phyloP scores from a whole-genome alignment of 2,888 invertebrate genomes.

The Papilio protenor region DNA sequence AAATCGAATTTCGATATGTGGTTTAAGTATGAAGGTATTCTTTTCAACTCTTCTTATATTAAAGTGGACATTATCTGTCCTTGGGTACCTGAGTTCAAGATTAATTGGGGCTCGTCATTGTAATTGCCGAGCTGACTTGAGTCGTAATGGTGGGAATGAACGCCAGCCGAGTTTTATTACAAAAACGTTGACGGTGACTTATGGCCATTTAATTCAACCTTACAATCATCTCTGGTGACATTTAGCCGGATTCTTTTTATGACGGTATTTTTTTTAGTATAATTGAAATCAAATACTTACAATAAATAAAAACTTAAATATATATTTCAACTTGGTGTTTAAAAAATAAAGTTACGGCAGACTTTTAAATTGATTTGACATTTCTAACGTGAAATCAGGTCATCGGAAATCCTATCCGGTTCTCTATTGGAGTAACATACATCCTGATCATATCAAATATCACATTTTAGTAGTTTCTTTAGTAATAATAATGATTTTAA shows the following conservation, averaged over 20 bases:
- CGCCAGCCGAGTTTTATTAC: constrained; percentile 33
- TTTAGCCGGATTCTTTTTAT: constrained; percentile 18
- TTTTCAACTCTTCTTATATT: constrained; percentile 13
- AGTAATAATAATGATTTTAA: neutral
- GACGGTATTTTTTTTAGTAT: constrained; percentile 3
- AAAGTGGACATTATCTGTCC: constrained; percentile 3
- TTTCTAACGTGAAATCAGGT: neutral
- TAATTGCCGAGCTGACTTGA: constrained; percentile 36
- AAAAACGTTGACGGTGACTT: constrained; percentile 39
- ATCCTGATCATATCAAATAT: neutral
- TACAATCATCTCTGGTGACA: constrained; percentile 31
- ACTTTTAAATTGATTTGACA: neutral
- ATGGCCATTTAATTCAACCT: constrained; percentile 33
- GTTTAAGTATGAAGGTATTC: neutral
- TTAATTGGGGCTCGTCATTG: constrained; percentile 38
- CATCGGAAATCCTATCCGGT: neutral
- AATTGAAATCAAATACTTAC: neutral
- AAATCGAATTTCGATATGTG: neutral
- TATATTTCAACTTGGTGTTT: neutral
- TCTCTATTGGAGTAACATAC: neutral
- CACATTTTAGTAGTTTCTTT: neutral
- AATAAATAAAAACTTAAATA: neutral
- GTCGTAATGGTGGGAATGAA: constrained; percentile 38
- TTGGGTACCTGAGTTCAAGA: constrained; percentile 36
- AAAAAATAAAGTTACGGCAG: neutral